Percentiles rank a stretch among this genome's conserved stretches.
Conservation (phyloP, 1,140 invertebrate genomes). For the Drosophila azteca region DNA sequence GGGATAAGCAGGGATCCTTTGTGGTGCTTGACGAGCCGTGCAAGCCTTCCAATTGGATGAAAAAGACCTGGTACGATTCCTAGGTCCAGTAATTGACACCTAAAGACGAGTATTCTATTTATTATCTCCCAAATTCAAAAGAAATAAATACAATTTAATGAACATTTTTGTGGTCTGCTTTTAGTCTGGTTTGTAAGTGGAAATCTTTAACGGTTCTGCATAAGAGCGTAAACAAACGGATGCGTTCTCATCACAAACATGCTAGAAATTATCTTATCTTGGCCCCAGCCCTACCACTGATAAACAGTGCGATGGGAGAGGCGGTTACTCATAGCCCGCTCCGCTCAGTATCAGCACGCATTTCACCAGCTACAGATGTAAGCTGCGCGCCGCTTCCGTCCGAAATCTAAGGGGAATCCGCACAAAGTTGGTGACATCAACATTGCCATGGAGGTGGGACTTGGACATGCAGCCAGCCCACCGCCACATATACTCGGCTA, state of each 20-base stretch:
- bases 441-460: conserved; percentile 35
- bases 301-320: conserved; percentile 18
- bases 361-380: conserved; percentile 58
- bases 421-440: conserved; percentile 5
- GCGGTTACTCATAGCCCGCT: conserved; percentile 61
- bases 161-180: no score
- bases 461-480: conserved; percentile 67
- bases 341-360: conserved; percentile 46
- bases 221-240: conserved; percentile 67
- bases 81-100: conserved; percentile 27
- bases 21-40: conserved; percentile 77
- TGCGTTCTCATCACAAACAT: conserved; percentile 20
- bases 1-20: conserved; percentile 53
- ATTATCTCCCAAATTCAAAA: conserved; percentile 3
- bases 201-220: neutral
- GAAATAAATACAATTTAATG: conserved; percentile 8
- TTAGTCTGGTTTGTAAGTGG: no score
- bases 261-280: conserved; percentile 60
- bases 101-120: conserved; percentile 33
- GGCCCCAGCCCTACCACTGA: conserved; percentile 33
- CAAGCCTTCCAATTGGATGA: conserved; percentile 81
- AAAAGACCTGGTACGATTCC: conserved; percentile 81
- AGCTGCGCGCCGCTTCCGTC: neutral
- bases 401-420: neutral
- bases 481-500: conserved; percentile 84